Conservation (phyloP, 2,888 invertebrate genomes). For the Oasisia sp. region DNA sequence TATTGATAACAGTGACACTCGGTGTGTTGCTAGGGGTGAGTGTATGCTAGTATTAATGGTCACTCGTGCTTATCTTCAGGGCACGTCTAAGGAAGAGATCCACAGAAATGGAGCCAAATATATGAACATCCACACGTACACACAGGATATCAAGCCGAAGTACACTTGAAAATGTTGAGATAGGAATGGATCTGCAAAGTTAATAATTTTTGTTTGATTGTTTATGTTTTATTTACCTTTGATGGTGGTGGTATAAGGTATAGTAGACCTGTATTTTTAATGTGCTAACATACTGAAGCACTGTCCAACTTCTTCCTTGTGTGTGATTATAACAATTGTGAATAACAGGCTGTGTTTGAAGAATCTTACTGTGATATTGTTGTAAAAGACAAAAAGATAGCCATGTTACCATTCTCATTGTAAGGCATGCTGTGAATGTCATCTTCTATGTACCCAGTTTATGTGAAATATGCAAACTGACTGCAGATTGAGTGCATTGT, state of each 20-base stretch:
- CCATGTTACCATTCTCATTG: neutral
- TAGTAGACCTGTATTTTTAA: neutral
- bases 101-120: neutral
- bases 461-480: too few species aligned
- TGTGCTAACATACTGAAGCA: neutral
- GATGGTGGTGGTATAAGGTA: neutral
- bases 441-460: neutral
- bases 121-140: neutral
- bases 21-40: too few species aligned
- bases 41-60: neutral
- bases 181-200: neutral
- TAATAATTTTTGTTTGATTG: neutral
- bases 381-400: neutral
- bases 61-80: neutral
- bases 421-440: neutral
- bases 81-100: neutral
- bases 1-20: too few species aligned
- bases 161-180: neutral
- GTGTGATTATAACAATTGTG: neutral
- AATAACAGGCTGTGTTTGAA: neutral
- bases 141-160: neutral
- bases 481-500: neutral
- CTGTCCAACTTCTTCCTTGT: neutral
- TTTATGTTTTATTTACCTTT: neutral
- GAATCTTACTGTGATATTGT: neutral